Base-by-base conservation (phyloP, 2,888 invertebrate genomes). In the Mesorhabditis spiculigera region DNA sequence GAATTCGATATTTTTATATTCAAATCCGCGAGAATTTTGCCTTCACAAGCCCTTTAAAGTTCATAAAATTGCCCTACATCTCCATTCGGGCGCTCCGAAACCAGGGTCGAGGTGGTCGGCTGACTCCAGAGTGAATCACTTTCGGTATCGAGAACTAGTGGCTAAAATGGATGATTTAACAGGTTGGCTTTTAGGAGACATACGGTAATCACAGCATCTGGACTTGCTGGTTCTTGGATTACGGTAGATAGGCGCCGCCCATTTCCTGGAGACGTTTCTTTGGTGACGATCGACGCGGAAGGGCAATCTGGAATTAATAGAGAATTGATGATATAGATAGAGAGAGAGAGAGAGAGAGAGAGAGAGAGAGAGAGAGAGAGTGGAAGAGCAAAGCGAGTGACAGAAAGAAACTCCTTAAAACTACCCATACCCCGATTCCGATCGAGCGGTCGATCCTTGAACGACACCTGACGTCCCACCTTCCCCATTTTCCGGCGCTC, bases 371-470 rank as follows among this genome's bases (percentile, higher is more conserved):
- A 28, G 28, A 28, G 28, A 28, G 28, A 28, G 28, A 28, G 28
- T 28, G 28, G 28, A 28, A 28, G 28, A 28, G 28, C 28, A 28
- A 28, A 28, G 28, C 28, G 28, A 28, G 28, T 28, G 28, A 28
- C 28, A 28, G 28, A 3, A 28, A 28, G 28, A 28, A 28, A 28
- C 28, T 28, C 28, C 28, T 28, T 28, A 28, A 28, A 28, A 28
- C 28, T 1, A 28, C 28, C 28, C 3, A 28, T 28, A 13, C 3
- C 58, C n/a, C 58, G 58, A 50, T 50, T 10, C 58, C n/a, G 8
- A n/a, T 13, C 58, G n/a, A 50, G n/a, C n/a, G 58, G 58, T 50
- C 58, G 58, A n/a, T 50, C 58, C n/a, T 50, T 50, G 58, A 50
- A 50, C 58, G 58, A 50, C 8, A 50, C 58, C n/a, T 50, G 58